Base-by-base conservation (phyloP, 2,888 invertebrate genomes). In the Lochmaea capreae region DNA sequence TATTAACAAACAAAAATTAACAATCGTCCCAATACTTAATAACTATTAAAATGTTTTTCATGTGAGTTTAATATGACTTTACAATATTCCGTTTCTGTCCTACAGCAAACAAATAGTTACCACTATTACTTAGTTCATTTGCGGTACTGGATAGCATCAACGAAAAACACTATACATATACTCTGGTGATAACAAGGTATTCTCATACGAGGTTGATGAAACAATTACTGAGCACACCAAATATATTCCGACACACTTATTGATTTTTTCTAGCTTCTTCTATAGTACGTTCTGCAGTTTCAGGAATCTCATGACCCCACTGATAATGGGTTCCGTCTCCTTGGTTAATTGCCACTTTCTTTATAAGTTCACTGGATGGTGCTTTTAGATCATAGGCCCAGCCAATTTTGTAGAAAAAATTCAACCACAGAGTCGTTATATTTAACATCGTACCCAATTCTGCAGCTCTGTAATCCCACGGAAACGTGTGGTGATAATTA, bases 401-500 rank as follows among this genome's bases (percentile, higher is more conserved):
- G 18, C 94, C 87, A 61, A 95, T 87, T 81, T 87, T 89, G 0
- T 92, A 90, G 86, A 93, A 94, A 11, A 90, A 83, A 82, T 96
- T 93, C 67, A 96, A 89, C 66, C 93, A 85, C 54, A 90, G 84
- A 0, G 95, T 93, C 1, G 95, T 94, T 0, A 90, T 67, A 84
- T 95, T 95, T n/a, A 91, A 84, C 77, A 90, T 85, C 14, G 76
- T 78, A 22, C 95, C 95, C 16, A 95, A 88, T 86, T 97, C 97
- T 14, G 96, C 93, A 26, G 97, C 94, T 83, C 95, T 94, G 89
- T 97, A 97, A 87, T 97, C 97, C 93, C 95, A 96, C 0, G 97
- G 97, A 87, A 97, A 97, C 0, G 94, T 94, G 87, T 97, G 97
- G 85, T 97, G 97, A 87, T 95, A 97, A 88, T 97, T 97, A 88